phyloP scores from a whole-genome alignment of 2,888 invertebrate species.

The Incurvaria masculella region DNA sequence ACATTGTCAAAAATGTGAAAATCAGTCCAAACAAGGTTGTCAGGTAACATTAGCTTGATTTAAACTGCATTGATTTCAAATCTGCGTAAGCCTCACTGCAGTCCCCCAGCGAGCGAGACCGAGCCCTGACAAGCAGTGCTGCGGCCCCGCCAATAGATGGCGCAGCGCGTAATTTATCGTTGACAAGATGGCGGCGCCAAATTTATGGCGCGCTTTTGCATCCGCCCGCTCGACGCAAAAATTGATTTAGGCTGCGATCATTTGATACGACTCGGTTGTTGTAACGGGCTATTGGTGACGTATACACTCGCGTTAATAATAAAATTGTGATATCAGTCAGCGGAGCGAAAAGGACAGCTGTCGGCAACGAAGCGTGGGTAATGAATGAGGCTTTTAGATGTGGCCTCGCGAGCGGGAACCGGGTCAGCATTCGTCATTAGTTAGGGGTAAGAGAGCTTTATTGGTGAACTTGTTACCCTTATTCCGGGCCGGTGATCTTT shows the following conservation, averaged over 20 bases:
- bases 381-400: background rate
- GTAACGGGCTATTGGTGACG: background rate
- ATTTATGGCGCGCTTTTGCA: background rate
- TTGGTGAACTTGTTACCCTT: background rate
- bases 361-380: background rate
- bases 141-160: background rate
- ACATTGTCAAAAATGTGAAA: too few relatives aligned
- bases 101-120: background rate
- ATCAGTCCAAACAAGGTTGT: too few relatives aligned
- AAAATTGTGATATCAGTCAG: background rate
- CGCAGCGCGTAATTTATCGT: background rate
- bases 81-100: too few relatives aligned
- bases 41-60: too few relatives aligned
- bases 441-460: background rate
- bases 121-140: background rate
- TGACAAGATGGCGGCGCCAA: background rate
- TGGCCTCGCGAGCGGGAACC: background rate
- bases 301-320: background rate
- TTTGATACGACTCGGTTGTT: background rate
- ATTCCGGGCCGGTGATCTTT: background rate
- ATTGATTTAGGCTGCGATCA: background rate
- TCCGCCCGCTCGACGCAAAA: background rate
- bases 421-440: background rate
- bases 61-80: background rate
- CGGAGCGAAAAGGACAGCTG: background rate